These are phyloP conservation scores for Callaeas wilsoni DNA, from an alignment of 2,113 vertebrate species.

Conservation along the genomic window DNA sequence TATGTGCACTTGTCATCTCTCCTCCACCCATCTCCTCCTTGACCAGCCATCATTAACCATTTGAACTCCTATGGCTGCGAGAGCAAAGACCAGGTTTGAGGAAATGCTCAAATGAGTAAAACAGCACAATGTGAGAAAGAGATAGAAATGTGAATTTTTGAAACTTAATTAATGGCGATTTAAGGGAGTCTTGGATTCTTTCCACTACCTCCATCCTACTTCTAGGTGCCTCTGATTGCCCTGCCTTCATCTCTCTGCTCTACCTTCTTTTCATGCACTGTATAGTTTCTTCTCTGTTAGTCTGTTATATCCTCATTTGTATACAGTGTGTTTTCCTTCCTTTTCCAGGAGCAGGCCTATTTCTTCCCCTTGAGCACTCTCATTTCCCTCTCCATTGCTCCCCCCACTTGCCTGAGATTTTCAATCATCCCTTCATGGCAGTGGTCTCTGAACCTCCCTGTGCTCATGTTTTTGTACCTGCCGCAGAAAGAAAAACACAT, in stretches of 20 bases:
- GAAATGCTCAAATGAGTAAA: not conserved
- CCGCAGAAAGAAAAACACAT: not conserved
- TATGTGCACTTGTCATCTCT: not conserved
- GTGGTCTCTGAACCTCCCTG: conserved; percentile 26
- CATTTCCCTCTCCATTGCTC: conserved; percentile 34
- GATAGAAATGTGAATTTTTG: not conserved
- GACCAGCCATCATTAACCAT: not conserved
- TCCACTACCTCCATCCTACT: not conserved
- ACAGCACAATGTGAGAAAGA: not conserved
- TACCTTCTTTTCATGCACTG: not conserved
- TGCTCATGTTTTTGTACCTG: not conserved
- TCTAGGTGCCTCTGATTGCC: not conserved
- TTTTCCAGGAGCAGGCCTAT: not conserved
- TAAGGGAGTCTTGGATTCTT: not conserved
- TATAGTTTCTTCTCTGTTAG: not conserved
- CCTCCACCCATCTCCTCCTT: not conserved
- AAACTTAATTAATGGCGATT: not conserved
- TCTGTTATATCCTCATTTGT: not conserved
- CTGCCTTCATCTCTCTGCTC: not conserved
- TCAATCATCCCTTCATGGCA: conserved; percentile 39
- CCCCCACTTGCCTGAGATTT: conserved; percentile 31
- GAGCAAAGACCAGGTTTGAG: not conserved
- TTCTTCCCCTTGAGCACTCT: conserved; percentile 45
- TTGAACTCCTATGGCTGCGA: not conserved
- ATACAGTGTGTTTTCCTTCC: not conserved